Evolutionary conservation across 1,140 invertebrate genomes (phyloP), one percentile per base, ranked within the genome.

Genomic region (Trichogramma pretiosum): DNA sequence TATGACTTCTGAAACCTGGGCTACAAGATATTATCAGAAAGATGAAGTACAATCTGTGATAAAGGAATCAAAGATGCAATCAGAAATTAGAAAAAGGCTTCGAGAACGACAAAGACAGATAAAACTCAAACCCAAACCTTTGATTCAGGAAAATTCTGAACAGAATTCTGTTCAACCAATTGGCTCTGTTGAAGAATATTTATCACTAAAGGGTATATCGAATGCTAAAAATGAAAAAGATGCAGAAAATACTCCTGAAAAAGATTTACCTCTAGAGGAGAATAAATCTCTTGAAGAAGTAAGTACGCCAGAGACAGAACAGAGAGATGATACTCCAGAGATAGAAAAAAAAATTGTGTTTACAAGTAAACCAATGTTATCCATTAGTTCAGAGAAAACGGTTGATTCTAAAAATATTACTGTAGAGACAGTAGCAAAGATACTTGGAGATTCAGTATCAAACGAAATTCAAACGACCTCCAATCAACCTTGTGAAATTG

Each of bases 11-110:
- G 67, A 72, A 60, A 72, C 70, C 14, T 72, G 70, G 70, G 66
- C 66, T 10, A 61, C 64, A 5, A 61, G 70, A 19, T 72, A 72
- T 50, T 68, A 67, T 54, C 64, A 68, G 34, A 69, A 68, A 17
- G 70, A 72, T 10, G 68, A 69, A 43, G 70, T 72, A 10, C 68
- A 72, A 40, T 70, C 51, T 44, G 70, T 72, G 18, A 71, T 72
- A 42, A 71, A 70, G 55, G 70, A 72, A 46, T 72, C 70, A 4
- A 72, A 72, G 46, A 72, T 72, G 32, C 70, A 72, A 14, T 72
- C 70, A 1, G 70, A 72, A 55, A 72, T 72, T 45, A 59, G 70
- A 8, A 72, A 72, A 53, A 60, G 68, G 9, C 62, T 72, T 32
- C 48, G 70, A 22, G 70, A 72, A 54, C 57, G 68, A 22, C 70